Evolutionary conservation across 2,888 invertebrate genomes (phyloP).

Genomic region (Zele albiditarsus): DNA sequence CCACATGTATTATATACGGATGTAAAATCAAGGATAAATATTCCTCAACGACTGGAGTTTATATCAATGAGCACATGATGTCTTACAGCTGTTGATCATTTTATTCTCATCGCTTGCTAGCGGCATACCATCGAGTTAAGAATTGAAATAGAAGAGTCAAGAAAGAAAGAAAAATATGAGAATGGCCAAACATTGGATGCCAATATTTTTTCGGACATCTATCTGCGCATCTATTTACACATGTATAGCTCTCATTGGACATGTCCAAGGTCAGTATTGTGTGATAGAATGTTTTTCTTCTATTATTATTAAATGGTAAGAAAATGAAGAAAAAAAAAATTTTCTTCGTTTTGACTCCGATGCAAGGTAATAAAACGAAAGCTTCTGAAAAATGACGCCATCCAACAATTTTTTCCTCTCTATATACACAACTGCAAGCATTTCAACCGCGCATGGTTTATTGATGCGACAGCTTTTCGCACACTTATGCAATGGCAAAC

Average conservation of each 20-base stretch:
- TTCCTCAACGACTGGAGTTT: not conserved
- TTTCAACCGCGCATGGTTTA: not conserved
- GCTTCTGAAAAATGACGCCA: not conserved
- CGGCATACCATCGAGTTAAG: not conserved
- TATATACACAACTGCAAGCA: not conserved
- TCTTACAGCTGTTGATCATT: too few species aligned
- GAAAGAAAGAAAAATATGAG: not conserved
- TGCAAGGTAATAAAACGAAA: not conserved
- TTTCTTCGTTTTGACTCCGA: not conserved
- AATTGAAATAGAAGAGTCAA: not conserved
- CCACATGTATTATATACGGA: not conserved
- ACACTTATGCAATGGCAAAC: not conserved
- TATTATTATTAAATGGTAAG: not conserved
- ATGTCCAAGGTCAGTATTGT: constrained; percentile 49
- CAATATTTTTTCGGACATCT: constrained; percentile 5
- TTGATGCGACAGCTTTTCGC: not conserved
- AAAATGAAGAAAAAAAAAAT: not conserved
- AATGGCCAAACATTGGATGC: constrained; percentile 12
- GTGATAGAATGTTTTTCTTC: not conserved
- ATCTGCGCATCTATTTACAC: constrained; percentile 15
- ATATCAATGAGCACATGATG: not conserved
- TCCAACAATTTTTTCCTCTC: not conserved
- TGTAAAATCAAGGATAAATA: not conserved
- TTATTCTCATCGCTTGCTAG: not conserved
- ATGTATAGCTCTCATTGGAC: constrained; percentile 41